Percentiles rank a stretch among this genome's conserved stretches.
Evolutionary conservation across 1,140 invertebrate species (phyloP).

Genomic region (Dendrolimus punctatus): DNA sequence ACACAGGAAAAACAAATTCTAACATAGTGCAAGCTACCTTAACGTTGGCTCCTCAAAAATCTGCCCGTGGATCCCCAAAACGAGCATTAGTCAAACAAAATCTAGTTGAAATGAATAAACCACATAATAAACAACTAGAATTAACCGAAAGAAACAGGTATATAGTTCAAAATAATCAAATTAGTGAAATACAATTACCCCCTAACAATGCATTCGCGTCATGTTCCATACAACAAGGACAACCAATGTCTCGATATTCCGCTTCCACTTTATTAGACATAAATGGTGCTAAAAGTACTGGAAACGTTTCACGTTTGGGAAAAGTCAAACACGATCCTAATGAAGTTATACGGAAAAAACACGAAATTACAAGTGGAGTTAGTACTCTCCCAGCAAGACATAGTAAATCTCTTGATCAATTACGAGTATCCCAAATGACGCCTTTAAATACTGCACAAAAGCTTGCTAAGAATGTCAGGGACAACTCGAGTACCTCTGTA

Average conservation of each 20-base stretch:
- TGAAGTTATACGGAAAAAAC: constrained; percentile 46
- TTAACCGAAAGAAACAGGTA: constrained; percentile 66
- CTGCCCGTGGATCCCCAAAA: constrained; percentile 59
- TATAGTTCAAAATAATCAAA: constrained; percentile 71
- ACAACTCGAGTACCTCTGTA: constrained; percentile 53
- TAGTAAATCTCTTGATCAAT: constrained; percentile 85
- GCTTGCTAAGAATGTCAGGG: constrained; percentile 45
- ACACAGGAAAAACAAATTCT: constrained; percentile 37
- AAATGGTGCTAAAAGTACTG: constrained; percentile 41
- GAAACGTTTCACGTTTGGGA: constrained; percentile 30
- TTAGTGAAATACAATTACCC: constrained; percentile 66
- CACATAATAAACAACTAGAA: constrained; percentile 61
- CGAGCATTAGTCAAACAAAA: constrained; percentile 62
- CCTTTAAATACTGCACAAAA: constrained; percentile 44
- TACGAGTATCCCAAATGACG: constrained; percentile 71
- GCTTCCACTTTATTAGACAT: constrained; percentile 72
- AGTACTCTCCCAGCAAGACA: constrained; percentile 79
- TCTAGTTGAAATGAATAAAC: constrained; percentile 54
- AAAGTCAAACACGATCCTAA: constrained; percentile 42
- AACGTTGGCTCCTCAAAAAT: constrained; percentile 65
- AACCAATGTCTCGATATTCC: constrained; percentile 73
- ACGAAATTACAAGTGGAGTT: constrained; percentile 56
- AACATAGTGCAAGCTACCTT: constrained; percentile 64
- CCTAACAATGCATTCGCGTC: constrained; percentile 59
- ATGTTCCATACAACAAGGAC: constrained; percentile 61